These are phyloP conservation scores for Drosophila suboccidentalis DNA, from an alignment of 2,888 invertebrate species.

Conservation along the genomic window DNA sequence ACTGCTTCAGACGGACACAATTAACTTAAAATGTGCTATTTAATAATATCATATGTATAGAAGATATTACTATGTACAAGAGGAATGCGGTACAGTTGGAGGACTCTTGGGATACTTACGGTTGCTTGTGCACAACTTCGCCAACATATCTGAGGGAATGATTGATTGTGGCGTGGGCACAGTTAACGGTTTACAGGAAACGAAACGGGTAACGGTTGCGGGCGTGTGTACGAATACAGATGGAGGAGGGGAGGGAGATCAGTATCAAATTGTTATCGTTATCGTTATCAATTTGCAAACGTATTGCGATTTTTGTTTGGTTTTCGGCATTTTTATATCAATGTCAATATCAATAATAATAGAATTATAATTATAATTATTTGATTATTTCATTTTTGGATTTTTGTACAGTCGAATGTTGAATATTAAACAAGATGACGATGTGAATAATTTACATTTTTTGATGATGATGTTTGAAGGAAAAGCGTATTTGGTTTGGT, in stretches of 20 bases:
- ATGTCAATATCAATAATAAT: conserved; percentile 22
- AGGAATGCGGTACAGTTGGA: conserved; percentile 12
- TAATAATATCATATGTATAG: conserved; percentile 1
- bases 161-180: conserved; percentile 39
- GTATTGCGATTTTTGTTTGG: conserved; percentile 16
- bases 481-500: conserved; percentile 37
- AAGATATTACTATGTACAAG: not conserved
- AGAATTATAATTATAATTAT: conserved; percentile 20
- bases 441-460: conserved; percentile 48
- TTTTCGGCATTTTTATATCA: conserved; percentile 9
- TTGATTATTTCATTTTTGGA: conserved; percentile 23
- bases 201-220: conserved; percentile 31
- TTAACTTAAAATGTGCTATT: conserved; percentile 23
- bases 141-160: conserved; percentile 88
- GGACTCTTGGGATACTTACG: conserved; percentile 87
- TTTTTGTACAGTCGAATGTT: conserved; percentile 38
- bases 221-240: conserved; percentile 43
- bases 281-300: conserved; percentile 53
- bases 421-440: conserved; percentile 5
- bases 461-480: conserved; percentile 42
- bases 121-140: conserved; percentile 90
- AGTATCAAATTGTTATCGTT: conserved; percentile 56
- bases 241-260: conserved; percentile 31
- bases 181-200: conserved; percentile 36
- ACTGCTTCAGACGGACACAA: conserved; percentile 9